Percentiles rank a stretch among this genome's conserved stretches.
Conservation (phyloP, 2,797 vertebrate species). For the Anguilla anguilla region DNA sequence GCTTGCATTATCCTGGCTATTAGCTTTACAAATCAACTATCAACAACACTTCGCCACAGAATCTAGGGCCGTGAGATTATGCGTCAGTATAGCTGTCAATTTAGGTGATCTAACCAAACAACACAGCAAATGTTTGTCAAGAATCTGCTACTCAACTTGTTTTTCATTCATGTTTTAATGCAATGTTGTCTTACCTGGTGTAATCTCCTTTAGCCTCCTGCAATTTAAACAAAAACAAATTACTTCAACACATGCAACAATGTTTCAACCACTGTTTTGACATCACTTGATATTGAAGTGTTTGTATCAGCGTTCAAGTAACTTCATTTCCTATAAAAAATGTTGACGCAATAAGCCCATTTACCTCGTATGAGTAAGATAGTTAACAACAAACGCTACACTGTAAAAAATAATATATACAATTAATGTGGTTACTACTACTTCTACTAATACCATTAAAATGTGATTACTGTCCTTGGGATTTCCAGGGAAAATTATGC, state of each 20-base stretch:
- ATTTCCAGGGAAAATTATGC: neutral
- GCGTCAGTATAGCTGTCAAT: neutral
- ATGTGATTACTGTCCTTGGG: neutral
- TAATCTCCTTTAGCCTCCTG: constrained; percentile 94
- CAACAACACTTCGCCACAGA: neutral
- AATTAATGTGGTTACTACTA: neutral
- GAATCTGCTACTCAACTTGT: neutral
- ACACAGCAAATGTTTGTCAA: neutral
- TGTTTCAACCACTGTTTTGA: neutral
- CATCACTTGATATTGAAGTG: neutral
- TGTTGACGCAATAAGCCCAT: neutral
- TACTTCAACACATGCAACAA: neutral
- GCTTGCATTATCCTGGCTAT: constrained; percentile 30
- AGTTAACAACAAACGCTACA: neutral
- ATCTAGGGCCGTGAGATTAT: neutral
- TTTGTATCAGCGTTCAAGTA: too few relatives aligned
- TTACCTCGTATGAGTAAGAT: neutral
- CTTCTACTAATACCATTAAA: neutral
- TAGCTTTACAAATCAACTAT: constrained; percentile 29
- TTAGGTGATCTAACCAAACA: neutral
- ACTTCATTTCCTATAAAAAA: neutral
- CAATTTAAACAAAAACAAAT: constrained; percentile 52
- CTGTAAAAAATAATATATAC: too few relatives aligned
- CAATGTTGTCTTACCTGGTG: constrained; percentile 65
- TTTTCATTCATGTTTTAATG: neutral